Percentiles rank a stretch among this genome's conserved stretches.
Conservation (phyloP, 2,113 vertebrate species). For the Notothenia rossii region DNA sequence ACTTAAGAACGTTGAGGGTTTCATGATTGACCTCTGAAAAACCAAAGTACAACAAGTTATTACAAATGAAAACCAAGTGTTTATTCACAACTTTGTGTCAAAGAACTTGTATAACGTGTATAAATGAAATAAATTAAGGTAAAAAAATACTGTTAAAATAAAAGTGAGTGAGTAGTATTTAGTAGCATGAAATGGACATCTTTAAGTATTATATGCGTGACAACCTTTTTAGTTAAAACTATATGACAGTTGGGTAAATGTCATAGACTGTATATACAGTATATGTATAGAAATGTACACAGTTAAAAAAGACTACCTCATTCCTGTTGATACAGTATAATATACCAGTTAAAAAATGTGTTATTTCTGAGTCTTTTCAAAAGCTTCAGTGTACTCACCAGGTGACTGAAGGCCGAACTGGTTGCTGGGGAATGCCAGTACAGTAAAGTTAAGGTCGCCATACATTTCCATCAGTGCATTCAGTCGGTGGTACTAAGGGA, state of each 20-base stretch:
- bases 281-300: not conserved
- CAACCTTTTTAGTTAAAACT: no score
- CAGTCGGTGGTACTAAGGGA: conserved; percentile 81
- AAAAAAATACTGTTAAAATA: no score
- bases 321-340: not conserved
- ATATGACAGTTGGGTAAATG: not conserved
- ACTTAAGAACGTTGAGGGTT: conserved; percentile 81
- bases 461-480: conserved; percentile 88
- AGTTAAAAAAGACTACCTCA: not conserved
- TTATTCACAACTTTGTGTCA: not conserved
- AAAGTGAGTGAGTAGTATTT: not conserved
- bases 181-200: not conserved
- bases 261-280: no score
- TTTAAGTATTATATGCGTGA: not conserved
- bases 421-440: conserved; percentile 86
- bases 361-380: not conserved
- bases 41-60: not conserved
- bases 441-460: conserved; percentile 75
- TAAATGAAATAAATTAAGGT: no score
- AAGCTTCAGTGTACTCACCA: conserved; percentile 66
- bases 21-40: conserved; percentile 83
- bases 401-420: conserved; percentile 87
- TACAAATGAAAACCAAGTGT: conserved; percentile 2
- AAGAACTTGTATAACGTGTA: not conserved
- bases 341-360: not conserved